Conservation (phyloP, 1,140 invertebrate genomes). For the Drosophila kikkawai region DNA sequence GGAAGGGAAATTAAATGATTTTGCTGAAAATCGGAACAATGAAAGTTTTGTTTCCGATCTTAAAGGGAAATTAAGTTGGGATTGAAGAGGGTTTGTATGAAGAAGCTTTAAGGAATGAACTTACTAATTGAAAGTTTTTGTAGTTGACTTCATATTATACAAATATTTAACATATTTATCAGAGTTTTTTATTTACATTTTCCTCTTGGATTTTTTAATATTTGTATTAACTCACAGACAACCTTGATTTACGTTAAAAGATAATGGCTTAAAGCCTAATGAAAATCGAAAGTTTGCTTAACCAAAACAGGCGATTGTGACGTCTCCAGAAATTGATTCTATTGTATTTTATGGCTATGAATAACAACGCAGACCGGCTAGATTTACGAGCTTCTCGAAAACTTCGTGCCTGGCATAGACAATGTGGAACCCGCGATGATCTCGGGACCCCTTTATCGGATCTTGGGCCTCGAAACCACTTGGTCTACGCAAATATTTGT, state of each 20-base stretch:
- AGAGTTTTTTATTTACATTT: background rate
- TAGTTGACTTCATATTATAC: background rate
- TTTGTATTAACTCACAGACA: background rate
- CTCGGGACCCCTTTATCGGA: constrained; percentile 13
- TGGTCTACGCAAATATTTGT: constrained; percentile 67
- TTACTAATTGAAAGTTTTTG: background rate
- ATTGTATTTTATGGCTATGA: constrained; percentile 43
- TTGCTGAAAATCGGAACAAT: constrained; percentile 10
- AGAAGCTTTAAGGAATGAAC: background rate
- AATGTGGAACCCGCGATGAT: constrained; percentile 20
- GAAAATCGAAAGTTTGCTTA: constrained; percentile 63
- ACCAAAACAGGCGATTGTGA: constrained; percentile 13
- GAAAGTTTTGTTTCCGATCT: constrained; percentile 25
- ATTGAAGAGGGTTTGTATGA: background rate
- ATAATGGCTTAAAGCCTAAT: constrained; percentile 1
- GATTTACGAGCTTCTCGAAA: constrained; percentile 45
- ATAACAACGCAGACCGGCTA: constrained; percentile 16
- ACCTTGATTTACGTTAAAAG: constrained; percentile 1
- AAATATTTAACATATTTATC: background rate
- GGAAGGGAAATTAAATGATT: constrained; percentile 21
- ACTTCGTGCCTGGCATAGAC: constrained; percentile 34
- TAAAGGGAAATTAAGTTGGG: background rate
- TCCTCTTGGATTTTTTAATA: background rate
- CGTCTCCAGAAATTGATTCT: constrained; percentile 34
- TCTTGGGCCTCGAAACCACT: constrained; percentile 14